These are phyloP conservation scores for Lysiphlebus fabarum DNA, from an alignment of 1,140 invertebrate species.

Conservation along the genomic window DNA sequence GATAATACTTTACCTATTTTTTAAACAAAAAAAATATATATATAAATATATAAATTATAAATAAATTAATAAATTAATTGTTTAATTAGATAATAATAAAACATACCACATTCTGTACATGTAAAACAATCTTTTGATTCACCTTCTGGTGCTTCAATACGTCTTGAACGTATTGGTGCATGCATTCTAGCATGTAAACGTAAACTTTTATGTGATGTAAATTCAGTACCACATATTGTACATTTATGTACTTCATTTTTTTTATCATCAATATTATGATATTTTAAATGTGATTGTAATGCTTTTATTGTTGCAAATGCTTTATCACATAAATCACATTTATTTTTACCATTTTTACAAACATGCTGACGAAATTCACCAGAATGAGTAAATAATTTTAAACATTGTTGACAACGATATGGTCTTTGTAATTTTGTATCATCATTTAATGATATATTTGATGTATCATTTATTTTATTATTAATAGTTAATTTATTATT, in stretches of 20 bases:
- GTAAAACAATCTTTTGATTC: conserved; percentile 44
- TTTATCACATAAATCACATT: conserved; percentile 47
- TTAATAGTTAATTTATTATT: too few relatives aligned
- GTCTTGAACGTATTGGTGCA: conserved; percentile 61
- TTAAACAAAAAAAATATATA: conserved; percentile 10
- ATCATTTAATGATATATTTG: conserved; percentile 1
- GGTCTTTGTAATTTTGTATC: conserved; percentile 24
- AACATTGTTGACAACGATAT: conserved; percentile 50
- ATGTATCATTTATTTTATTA: neutral
- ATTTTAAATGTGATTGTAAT: conserved; percentile 44
- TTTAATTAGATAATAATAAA: conserved; percentile 2
- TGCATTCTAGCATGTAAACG: conserved; percentile 71
- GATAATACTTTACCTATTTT: conserved; percentile 58
- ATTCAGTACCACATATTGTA: conserved; percentile 63
- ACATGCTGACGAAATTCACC: conserved; percentile 46
- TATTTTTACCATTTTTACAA: conserved; percentile 44
- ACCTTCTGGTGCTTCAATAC: conserved; percentile 57
- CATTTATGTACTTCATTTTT: conserved; percentile 51
- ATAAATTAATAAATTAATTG: conserved; percentile 3
- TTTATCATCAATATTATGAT: conserved; percentile 40
- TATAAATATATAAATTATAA: neutral
- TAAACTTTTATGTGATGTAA: conserved; percentile 66
- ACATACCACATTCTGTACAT: conserved; percentile 49
- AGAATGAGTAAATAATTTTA: conserved; percentile 45
- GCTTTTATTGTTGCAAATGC: conserved; percentile 47